Conservation (phyloP, 2,113 vertebrate genomes). For the rabbit (Oryctolagus cuniculus) region DNA sequence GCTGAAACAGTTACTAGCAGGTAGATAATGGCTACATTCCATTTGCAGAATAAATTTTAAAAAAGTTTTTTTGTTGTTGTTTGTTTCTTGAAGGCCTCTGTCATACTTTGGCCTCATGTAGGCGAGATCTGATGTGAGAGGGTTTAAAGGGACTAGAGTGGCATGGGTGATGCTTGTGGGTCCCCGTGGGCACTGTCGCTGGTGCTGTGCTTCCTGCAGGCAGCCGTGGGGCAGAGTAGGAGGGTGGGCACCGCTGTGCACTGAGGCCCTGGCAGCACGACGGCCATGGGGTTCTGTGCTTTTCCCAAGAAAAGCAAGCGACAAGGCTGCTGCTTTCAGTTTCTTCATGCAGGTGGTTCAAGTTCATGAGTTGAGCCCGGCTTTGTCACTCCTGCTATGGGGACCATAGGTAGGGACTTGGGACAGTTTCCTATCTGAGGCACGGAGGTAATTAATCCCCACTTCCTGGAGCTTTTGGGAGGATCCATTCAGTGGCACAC, state of each 20-base stretch:
- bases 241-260: too few relatives aligned
- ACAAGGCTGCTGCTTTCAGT: background rate
- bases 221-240: background rate
- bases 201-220: background rate
- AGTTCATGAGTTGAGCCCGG: slow-evolving; percentile 3
- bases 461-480: background rate
- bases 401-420: background rate
- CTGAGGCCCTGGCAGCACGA: background rate
- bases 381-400: background rate
- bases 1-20: too few relatives aligned
- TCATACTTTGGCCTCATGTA: background rate
- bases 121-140: slow-evolving; percentile 1
- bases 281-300: background rate
- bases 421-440: background rate
- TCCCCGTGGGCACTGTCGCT: background rate
- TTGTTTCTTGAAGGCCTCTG: background rate
- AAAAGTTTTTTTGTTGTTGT: too few relatives aligned
- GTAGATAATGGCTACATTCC: too few relatives aligned
- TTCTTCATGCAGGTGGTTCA: background rate
- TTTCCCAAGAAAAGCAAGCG: background rate
- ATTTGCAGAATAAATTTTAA: too few relatives aligned
- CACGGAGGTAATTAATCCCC: background rate
- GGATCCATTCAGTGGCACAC: slow-evolving; percentile 33
- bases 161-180: background rate
- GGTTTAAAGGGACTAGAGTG: background rate